These are phyloP conservation scores for Menura novaehollandiae DNA, from an alignment of 2,113 vertebrate genomes.

Conservation along the genomic window DNA sequence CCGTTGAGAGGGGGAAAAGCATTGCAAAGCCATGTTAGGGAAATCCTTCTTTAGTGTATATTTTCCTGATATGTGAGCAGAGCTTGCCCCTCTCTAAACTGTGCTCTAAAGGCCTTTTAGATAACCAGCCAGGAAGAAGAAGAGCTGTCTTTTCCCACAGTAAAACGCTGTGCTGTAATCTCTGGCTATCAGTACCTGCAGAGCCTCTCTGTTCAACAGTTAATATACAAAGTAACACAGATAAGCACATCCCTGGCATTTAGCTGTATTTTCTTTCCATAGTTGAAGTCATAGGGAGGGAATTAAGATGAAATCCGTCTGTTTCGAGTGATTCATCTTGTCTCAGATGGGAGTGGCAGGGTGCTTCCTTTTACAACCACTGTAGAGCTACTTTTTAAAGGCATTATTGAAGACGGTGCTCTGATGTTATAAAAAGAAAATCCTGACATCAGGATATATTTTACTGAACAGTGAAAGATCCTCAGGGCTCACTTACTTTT, in stretches of 20 bases:
- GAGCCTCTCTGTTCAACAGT: not conserved
- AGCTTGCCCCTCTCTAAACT: not conserved
- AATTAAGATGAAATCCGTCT: slow-evolving; percentile 21
- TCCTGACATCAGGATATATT: not conserved
- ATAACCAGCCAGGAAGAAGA: not conserved
- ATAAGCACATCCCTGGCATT: slow-evolving; percentile 25
- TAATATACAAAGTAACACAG: not conserved
- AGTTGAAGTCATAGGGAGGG: not conserved
- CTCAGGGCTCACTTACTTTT: not conserved
- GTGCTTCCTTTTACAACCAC: slow-evolving; percentile 1
- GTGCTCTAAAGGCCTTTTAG: not conserved
- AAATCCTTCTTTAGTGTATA: not conserved
- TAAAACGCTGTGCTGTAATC: not conserved
- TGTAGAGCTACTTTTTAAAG: not conserved
- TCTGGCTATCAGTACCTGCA: not conserved
- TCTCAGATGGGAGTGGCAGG: slow-evolving; percentile 31
- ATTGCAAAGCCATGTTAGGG: not conserved
- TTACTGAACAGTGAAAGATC: not conserved
- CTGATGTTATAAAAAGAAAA: not conserved
- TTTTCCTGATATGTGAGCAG: not conserved
- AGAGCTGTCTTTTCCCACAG: not conserved
- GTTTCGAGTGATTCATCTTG: slow-evolving; percentile 51
- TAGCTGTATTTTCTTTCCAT: not conserved
- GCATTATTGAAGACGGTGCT: not conserved
- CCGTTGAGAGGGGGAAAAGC: fast-evolving